Percentiles rank a stretch among this genome's conserved stretches.
These are phyloP conservation scores for Sipha maydis DNA, from an alignment of 2,888 invertebrate genomes.

Conservation along the genomic window DNA sequence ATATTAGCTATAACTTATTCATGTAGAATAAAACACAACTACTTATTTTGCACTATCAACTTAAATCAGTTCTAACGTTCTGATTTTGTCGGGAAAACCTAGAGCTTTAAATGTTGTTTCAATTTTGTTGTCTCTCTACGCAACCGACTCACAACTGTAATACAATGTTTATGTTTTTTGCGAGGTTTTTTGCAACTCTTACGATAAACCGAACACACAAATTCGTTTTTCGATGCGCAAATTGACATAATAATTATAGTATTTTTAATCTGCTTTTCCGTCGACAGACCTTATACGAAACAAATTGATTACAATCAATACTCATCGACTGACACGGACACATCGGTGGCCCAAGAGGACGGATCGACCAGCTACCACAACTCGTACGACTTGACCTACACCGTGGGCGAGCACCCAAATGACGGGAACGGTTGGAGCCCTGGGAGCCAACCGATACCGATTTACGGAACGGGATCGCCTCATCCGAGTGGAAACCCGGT, in stretches of 20 bases:
- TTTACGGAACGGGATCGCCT: not conserved
- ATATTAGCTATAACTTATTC: too few species aligned
- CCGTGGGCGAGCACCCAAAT: not conserved
- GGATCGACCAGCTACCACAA: constrained; percentile 4
- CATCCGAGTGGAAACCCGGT: not conserved
- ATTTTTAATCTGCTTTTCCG: not conserved
- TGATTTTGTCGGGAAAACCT: too few species aligned
- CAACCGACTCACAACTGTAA: too few species aligned
- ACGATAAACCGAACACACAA: too few species aligned
- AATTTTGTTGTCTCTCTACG: too few species aligned
- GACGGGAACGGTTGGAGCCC: not conserved
- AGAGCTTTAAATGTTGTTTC: too few species aligned
- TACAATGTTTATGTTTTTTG: too few species aligned
- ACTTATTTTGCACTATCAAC: too few species aligned
- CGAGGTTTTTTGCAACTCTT: too few species aligned
- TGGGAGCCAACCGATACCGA: not conserved
- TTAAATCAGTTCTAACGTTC: too few species aligned
- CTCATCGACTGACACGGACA: constrained; percentile 24
- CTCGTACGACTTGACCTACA: constrained; percentile 7
- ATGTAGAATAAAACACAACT: too few species aligned
- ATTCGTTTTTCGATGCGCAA: too few species aligned
- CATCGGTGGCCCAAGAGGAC: constrained; percentile 42
- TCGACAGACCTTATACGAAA: not conserved
- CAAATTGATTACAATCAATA: not conserved
- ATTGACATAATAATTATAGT: not conserved